phyloP scores from a whole-genome alignment of 2,797 vertebrate genomes.

The Sebastes goodei region DNA sequence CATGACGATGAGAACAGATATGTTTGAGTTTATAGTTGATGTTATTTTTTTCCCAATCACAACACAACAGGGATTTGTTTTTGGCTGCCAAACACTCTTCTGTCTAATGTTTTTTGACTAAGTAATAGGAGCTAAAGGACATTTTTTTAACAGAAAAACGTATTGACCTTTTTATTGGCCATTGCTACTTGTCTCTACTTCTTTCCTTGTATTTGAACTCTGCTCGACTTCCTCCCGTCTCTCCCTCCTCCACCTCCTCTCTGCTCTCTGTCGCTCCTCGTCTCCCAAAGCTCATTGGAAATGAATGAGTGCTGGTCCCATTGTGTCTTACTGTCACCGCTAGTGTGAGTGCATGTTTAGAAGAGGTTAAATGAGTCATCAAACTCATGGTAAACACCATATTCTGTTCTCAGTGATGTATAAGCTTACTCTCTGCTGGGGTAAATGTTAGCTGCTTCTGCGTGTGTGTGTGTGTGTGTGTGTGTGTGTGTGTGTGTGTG shows the following conservation, averaged over 20 bases:
- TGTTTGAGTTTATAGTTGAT: background rate
- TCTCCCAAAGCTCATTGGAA: slow-evolving; percentile 15
- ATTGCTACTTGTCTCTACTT: background rate
- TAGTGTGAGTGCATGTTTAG: background rate
- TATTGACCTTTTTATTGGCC: background rate
- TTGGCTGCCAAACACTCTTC: background rate
- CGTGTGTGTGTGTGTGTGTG: too few species aligned
- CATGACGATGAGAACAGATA: background rate
- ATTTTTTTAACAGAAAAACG: background rate
- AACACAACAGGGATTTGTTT: background rate
- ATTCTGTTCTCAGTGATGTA: background rate
- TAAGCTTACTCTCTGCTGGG: background rate
- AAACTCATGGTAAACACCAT: background rate
- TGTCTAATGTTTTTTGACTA: background rate
- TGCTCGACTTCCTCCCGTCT: background rate
- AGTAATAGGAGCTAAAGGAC: background rate
- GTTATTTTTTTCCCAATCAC: background rate
- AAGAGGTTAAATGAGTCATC: slow-evolving; percentile 1
- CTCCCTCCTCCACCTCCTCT: slow-evolving; percentile 7
- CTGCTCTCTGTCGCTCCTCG: background rate
- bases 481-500: background rate
- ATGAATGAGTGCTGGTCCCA: background rate
- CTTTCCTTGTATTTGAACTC: background rate
- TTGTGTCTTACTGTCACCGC: background rate
- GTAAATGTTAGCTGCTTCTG: background rate